Percentiles rank a stretch among this genome's conserved stretches.
Conservation (phyloP, 2,113 vertebrate genomes). For the Gadus chalcogrammus region DNA sequence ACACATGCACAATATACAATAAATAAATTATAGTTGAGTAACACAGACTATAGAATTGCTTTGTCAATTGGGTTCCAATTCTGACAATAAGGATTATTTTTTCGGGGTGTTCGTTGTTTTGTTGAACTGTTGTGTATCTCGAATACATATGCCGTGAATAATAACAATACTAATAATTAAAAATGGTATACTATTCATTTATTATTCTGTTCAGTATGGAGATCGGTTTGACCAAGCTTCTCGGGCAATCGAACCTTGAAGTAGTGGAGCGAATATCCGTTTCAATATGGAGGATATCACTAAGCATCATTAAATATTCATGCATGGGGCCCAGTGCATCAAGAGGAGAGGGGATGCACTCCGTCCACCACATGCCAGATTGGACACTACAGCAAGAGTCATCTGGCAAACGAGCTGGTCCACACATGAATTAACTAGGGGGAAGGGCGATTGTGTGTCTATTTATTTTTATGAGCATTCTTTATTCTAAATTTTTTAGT, state of each 20-base stretch:
- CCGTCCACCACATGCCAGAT: neutral
- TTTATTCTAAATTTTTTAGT: no score
- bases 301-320: neutral
- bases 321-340: neutral
- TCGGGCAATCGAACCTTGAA: neutral
- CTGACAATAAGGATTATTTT: no score
- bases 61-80: no score
- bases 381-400: neutral
- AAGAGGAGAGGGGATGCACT: neutral
- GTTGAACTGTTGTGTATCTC: neutral
- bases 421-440: neutral
- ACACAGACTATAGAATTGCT: no score
- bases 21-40: no score
- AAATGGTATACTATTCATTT: neutral
- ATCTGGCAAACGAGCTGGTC: neutral
- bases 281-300: neutral
- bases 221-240: neutral
- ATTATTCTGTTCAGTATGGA: neutral
- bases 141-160: neutral
- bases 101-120: no score
- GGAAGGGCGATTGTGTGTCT: neutral
- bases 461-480: no score
- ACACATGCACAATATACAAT: no score
- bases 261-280: neutral
- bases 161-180: neutral